Percentiles rank a stretch among this genome's conserved stretches.
phyloP scores from a whole-genome alignment of 2,113 vertebrate species.

The Asarcornis scutulata region DNA sequence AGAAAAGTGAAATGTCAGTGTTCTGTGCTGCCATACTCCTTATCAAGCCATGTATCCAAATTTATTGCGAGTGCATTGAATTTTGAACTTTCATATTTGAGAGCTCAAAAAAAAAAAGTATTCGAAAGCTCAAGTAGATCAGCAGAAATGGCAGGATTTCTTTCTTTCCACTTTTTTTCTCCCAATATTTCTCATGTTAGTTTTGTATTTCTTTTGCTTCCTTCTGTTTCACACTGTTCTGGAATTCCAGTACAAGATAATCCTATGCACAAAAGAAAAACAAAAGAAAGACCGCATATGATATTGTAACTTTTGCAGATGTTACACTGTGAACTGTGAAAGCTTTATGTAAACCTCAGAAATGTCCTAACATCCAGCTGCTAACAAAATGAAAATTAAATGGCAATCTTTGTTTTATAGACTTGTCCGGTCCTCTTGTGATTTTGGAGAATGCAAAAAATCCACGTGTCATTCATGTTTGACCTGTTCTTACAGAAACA shows the following conservation, averaged over 20 bases:
- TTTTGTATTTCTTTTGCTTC: not conserved
- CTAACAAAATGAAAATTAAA: not conserved
- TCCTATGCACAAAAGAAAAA: not conserved
- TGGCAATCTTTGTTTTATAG: not conserved
- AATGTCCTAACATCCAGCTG: not conserved
- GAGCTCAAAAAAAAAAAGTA: not conserved
- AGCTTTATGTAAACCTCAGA: not conserved
- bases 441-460: constrained; percentile 9
- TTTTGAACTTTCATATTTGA: not conserved
- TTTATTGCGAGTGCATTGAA: not conserved
- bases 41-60: not conserved
- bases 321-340: not conserved
- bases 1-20: not conserved
- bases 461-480: not conserved
- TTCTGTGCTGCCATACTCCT: not conserved
- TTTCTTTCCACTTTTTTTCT: not conserved
- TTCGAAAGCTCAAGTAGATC: not conserved
- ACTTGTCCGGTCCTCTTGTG: not conserved
- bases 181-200: not conserved
- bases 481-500: not conserved
- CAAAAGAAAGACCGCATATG: not conserved
- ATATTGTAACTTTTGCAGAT: not conserved
- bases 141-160: not conserved
- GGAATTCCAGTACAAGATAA: not conserved
- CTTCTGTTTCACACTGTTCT: not conserved